Evolutionary conservation across 2,888 invertebrate species (phyloP), one percentile per base, ranked within the genome.

Genomic region (Parnassius smintheus): DNA sequence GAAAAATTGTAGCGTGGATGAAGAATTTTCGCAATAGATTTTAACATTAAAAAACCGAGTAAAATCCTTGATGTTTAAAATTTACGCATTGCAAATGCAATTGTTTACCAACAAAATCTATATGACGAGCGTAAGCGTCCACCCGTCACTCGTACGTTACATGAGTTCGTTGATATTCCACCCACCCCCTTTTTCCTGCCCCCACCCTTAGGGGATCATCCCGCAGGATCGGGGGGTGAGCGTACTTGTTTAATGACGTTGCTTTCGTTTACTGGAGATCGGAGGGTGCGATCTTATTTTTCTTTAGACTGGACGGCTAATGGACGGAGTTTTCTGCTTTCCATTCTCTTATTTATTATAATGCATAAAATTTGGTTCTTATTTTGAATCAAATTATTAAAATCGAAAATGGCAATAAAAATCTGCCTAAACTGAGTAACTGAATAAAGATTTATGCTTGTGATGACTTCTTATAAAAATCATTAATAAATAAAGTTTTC

Each of bases 141-240:
- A 74, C 79, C 83, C 87, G 83, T 83, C 87, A 85, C 83, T 83
- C 86, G 84, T 82, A 82, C 82, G 78, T 79, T 78, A 82, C 85
- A 86, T 84, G 89, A 87, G 90, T 88, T 88, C 90, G 91, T 91
- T 89, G 88, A 90, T 89, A 86, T 86, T 83, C 68, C 85, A 81
- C 75, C 77, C 72, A 67, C 69, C 68, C 71, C 71, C 71, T 69
- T 70, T 64, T 65, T 60, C 65, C 60, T 66, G 62, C 53, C 66
- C 66, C 68, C 56, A 35, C 65, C 62, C 71, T 66, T 66, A 22
- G 59, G 70, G 83, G 83, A 82, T 77, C 75, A 77, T 75, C 82
- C 82, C 78, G 78, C 73, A 83, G 83, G 81, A 83, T 71, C 72
- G 77, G 78, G 64, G 77, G 76, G 76, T 76, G 77, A 80, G 79